These are phyloP conservation scores for Sclerodermus sp. DNA, from an alignment of 2,888 invertebrate genomes.

Conservation along the genomic window DNA sequence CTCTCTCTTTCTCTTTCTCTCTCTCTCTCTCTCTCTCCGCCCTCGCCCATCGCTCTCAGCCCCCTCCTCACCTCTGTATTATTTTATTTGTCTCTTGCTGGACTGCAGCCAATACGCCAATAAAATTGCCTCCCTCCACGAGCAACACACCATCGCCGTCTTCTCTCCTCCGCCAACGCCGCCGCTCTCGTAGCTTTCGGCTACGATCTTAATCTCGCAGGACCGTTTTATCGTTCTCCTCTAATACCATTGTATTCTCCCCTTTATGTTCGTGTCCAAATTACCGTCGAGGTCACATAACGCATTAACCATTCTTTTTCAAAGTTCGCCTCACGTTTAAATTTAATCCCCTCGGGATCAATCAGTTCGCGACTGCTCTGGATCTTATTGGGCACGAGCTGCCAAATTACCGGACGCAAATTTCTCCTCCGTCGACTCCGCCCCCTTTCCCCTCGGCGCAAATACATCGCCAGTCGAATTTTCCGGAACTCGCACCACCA, in stretches of 20 bases:
- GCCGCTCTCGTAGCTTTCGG: slow-evolving; percentile 15
- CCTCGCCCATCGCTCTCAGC: slow-evolving; percentile 16
- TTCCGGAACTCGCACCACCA: too few relatives aligned
- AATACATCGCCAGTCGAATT: too few relatives aligned
- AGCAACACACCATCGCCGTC: slow-evolving; percentile 35
- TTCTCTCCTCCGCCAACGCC: neutral
- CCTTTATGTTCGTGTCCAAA: too few relatives aligned
- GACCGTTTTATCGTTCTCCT: slow-evolving; percentile 21
- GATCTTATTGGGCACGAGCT: too few relatives aligned
- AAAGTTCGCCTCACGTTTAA: too few relatives aligned
- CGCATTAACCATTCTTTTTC: too few relatives aligned
- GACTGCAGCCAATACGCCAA: slow-evolving; percentile 41
- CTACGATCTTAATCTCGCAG: slow-evolving; percentile 28
- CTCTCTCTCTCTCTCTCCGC: slow-evolving; percentile 10
- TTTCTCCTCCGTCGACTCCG: too few relatives aligned
- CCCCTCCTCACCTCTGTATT: slow-evolving; percentile 18
- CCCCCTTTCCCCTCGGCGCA: too few relatives aligned
- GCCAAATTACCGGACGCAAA: too few relatives aligned
- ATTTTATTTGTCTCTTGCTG: slow-evolving; percentile 34
- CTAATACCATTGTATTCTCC: neutral
- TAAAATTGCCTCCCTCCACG: slow-evolving; percentile 39
- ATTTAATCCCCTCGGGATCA: too few relatives aligned
- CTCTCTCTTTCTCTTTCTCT: neutral
- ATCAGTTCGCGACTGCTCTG: too few relatives aligned
- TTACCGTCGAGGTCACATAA: too few relatives aligned